These are phyloP conservation scores for Lepisosteus oculatus DNA, from an alignment of 2,113 vertebrate species.

Conservation along the genomic window DNA sequence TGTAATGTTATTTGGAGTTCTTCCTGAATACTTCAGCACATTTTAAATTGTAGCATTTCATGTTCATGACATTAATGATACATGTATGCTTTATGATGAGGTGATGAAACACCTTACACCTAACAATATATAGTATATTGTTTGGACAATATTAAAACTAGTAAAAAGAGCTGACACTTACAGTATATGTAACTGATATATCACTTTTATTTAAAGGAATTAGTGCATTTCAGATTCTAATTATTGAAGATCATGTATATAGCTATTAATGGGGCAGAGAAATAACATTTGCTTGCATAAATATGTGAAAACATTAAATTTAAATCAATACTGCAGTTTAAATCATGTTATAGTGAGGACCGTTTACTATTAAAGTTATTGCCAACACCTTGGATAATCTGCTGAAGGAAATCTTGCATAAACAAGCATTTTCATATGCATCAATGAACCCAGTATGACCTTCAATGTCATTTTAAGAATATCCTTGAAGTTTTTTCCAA, in stretches of 20 bases:
- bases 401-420: slow-evolving; percentile 35
- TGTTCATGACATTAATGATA: too few relatives aligned
- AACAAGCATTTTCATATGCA: slow-evolving; percentile 63
- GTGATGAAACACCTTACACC: too few relatives aligned
- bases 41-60: too few relatives aligned
- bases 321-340: slow-evolving; percentile 66
- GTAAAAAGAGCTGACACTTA: too few relatives aligned
- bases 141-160: too few relatives aligned
- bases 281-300: slow-evolving; percentile 56
- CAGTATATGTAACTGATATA: too few relatives aligned
- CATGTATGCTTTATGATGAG: too few relatives aligned
- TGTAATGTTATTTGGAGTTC: too few relatives aligned
- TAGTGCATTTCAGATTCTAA: slow-evolving; percentile 40
- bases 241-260: slow-evolving; percentile 55
- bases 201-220: slow-evolving; percentile 9
- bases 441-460: slow-evolving; percentile 17
- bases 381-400: slow-evolving; percentile 29
- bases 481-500: too few relatives aligned
- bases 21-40: too few relatives aligned
- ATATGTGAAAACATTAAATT: slow-evolving; percentile 53
- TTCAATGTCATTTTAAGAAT: too few relatives aligned
- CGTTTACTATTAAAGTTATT: slow-evolving; percentile 40
- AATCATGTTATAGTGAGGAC: slow-evolving; percentile 62
- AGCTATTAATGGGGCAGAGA: slow-evolving; percentile 50
- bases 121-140: too few relatives aligned